These are phyloP conservation scores for Brachyhypopomus gauderio DNA, from an alignment of 2,113 vertebrate genomes.

Conservation along the genomic window DNA sequence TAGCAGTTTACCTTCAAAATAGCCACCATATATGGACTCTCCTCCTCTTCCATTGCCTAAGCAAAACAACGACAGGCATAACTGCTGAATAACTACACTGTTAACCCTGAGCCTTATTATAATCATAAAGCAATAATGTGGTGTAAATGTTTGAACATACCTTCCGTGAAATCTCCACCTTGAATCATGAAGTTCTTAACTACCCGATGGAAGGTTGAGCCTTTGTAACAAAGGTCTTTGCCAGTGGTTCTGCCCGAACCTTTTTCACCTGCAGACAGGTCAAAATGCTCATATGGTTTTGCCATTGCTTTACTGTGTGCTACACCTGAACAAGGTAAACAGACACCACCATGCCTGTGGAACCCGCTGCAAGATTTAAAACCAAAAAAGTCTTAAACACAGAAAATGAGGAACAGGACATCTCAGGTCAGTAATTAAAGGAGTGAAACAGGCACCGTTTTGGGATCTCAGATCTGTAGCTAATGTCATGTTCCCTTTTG, in stretches of 20 bases:
- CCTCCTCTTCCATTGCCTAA: constrained; percentile 97
- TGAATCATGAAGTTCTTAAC: constrained; percentile 99
- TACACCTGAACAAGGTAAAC: background rate
- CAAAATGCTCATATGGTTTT: background rate
- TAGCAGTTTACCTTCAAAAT: constrained; percentile 93
- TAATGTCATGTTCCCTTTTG: background rate
- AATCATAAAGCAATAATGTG: background rate
- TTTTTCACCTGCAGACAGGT: constrained; percentile 83
- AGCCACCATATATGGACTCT: constrained; percentile 97
- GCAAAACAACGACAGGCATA: constrained; percentile 26
- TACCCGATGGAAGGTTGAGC: constrained; percentile 97
- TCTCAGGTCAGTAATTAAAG: background rate
- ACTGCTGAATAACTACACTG: too few species aligned
- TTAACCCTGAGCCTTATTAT: too few species aligned
- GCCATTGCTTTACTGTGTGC: too few species aligned
- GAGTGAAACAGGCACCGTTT: background rate
- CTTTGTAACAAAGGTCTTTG: constrained; percentile 97
- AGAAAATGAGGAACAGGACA: background rate
- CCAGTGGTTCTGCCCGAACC: constrained; percentile 93
- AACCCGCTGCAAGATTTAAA: too few species aligned
- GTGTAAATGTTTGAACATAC: constrained; percentile 61
- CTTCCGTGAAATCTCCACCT: constrained; percentile 99
- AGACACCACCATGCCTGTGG: too few species aligned
- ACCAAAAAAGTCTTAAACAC: background rate
- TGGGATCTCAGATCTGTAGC: background rate